Conservation (phyloP, 2,888 invertebrate genomes). For the Mythimna lalbum region DNA sequence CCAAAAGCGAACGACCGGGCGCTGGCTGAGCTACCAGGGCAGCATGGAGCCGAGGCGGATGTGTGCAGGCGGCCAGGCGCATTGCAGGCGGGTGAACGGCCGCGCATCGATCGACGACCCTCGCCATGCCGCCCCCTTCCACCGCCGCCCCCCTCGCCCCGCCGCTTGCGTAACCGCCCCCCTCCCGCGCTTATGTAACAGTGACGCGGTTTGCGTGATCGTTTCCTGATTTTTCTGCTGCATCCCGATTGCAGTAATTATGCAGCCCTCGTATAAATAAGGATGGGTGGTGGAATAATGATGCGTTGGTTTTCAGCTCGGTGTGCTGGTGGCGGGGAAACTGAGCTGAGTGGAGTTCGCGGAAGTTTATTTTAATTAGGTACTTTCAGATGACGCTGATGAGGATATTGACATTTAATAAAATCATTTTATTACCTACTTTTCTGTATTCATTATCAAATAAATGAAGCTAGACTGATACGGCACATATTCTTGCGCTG, state of each 20-base stretch:
- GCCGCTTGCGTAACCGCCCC: constrained; percentile 82
- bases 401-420: too few species aligned
- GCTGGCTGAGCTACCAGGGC: constrained; percentile 78
- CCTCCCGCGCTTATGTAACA: constrained; percentile 85
- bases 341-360: constrained; percentile 7
- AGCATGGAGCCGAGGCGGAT: constrained; percentile 76
- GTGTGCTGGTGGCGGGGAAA: constrained; percentile 4
- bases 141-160: constrained; percentile 62
- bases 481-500: neutral
- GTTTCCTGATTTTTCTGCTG: constrained; percentile 77
- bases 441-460: neutral
- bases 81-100: constrained; percentile 90
- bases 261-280: constrained; percentile 53
- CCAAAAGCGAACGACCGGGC: constrained; percentile 69
- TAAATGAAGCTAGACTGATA: neutral
- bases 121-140: constrained; percentile 57
- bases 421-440: neutral
- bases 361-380: constrained; percentile 25
- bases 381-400: neutral
- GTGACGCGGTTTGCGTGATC: constrained; percentile 82
- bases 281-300: constrained; percentile 20
- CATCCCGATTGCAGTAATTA: constrained; percentile 65
- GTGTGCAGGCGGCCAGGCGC: constrained; percentile 81
- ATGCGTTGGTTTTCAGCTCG: constrained; percentile 12
- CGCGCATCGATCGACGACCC: constrained; percentile 85